Percentiles rank a stretch among this genome's conserved stretches.
Conservation (phyloP, 1,140 invertebrate genomes). For the Drosophila trapezifrons region DNA sequence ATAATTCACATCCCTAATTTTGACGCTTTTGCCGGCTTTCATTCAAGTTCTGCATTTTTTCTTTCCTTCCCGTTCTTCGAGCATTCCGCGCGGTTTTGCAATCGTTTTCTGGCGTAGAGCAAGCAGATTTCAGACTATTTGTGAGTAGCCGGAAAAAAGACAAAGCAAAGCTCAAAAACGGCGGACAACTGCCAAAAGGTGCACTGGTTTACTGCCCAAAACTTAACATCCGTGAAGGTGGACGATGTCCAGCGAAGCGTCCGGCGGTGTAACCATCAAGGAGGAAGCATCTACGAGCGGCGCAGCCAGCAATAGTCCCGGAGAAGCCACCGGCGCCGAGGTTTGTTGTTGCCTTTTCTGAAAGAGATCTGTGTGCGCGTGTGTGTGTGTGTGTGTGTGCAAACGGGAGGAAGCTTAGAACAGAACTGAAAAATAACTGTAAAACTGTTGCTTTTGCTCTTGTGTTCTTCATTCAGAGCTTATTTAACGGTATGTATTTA, state of each 20-base stretch:
- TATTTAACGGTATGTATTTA: background rate
- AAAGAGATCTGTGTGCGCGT: background rate
- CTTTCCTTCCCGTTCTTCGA: background rate
- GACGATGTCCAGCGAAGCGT: slow-evolving; percentile 49
- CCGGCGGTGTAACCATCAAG: slow-evolving; percentile 42
- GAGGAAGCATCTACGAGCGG: slow-evolving; percentile 43
- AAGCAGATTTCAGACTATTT: too few relatives aligned
- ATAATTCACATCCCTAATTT: slow-evolving; percentile 1
- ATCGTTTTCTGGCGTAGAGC: background rate
- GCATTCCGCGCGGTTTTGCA: background rate
- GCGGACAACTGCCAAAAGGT: background rate
- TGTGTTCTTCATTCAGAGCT: background rate
- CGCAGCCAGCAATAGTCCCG: slow-evolving; percentile 7
- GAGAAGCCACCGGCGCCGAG: slow-evolving; percentile 36
- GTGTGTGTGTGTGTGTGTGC: background rate
- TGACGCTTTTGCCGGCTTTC: slow-evolving; percentile 8
- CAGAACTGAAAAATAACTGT: background rate
- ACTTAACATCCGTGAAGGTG: slow-evolving; percentile 1
- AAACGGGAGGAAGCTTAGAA: background rate
- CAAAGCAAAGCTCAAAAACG: background rate
- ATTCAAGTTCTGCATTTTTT: background rate
- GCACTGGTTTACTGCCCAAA: background rate
- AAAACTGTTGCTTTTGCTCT: background rate
- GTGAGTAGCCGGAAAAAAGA: background rate
- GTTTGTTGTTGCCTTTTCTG: slow-evolving; percentile 21